Base-by-base conservation (phyloP, 2,888 invertebrate species). In the Brachyopa scutellaris region DNA sequence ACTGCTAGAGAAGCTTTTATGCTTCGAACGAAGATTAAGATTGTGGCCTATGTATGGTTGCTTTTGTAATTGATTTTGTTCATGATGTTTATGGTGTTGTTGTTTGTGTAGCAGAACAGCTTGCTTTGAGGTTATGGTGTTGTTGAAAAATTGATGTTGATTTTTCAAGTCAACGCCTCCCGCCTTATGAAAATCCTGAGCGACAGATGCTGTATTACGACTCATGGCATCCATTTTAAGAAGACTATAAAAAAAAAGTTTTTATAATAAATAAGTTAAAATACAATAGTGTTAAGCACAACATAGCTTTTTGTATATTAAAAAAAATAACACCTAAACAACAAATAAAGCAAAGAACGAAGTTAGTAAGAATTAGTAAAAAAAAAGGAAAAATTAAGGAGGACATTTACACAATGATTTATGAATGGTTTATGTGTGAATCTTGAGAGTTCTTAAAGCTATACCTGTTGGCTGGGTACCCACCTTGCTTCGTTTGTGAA, bases 181-280 rank as follows among this genome's bases (percentile, higher is more conserved):
- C 92, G 93, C 92, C 91, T 93, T 93, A 93, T 91, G 93, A 93
- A 93, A 93, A 92, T 92, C 93, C 92, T 91, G 91, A 88, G 91
- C 91, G 88, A 91, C 91, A 85, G 90, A 90, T 88, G 90, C 90
- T 86, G 91, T 91, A 78, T 91, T 91, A 84, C 91, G 90, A 88
- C 91, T 90, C 77, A 91, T 88, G 76, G 91, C 91, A 86, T 90
- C 90, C 91, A 91, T 91, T 90, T 90, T 90, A 11, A 91, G 86
- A 85, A 90, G 89, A 88, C 91, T 91, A 84, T 1, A 87, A 69
- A 8, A 40, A 19, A 36, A 40, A 23, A 51, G n/a, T n/a, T n/a
- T n/a, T n/a, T 29, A 73, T 6, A 23, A 21, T 1, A 51, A 29
- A 57, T 29, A 21, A 17, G 8, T 19, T 17, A 11, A 19, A 45